A percentile compares a stretch with the other conserved stretches of the same genome.
Evolutionary conservation across 2,888 invertebrate species (phyloP).

Genomic region (Drosophila peninsularis): DNA sequence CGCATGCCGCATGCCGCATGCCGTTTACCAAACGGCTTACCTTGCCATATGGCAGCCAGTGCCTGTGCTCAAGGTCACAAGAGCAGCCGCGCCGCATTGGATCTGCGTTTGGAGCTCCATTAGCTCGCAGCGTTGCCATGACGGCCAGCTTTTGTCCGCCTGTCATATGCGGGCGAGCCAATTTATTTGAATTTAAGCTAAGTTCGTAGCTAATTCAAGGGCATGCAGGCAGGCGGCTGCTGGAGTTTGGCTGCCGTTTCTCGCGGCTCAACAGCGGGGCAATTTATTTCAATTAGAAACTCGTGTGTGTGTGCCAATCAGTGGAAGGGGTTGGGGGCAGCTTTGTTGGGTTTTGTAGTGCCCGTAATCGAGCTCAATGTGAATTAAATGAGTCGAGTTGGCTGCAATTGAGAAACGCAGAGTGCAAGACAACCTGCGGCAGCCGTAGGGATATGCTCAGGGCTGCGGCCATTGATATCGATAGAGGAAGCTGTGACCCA

Average conservation of each 20-base stretch:
- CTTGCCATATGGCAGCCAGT: slow-evolving; percentile 8
- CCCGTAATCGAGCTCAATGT: slow-evolving; percentile 44
- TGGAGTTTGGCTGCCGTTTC: slow-evolving; percentile 40
- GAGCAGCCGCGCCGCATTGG: slow-evolving; percentile 20
- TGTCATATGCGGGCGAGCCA: slow-evolving; percentile 50
- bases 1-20: slow-evolving; percentile 47
- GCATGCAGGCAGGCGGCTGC: slow-evolving; percentile 60
- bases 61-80: slow-evolving; percentile 61
- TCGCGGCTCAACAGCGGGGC: slow-evolving; percentile 21
- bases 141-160: slow-evolving; percentile 52
- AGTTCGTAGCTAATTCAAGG: slow-evolving; percentile 73
- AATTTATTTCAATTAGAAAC: slow-evolving; percentile 80
- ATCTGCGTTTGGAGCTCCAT: slow-evolving; percentile 43
- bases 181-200: slow-evolving; percentile 71
- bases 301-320: slow-evolving; percentile 46
- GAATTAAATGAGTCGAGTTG: slow-evolving; percentile 43
- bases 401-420: slow-evolving; percentile 25
- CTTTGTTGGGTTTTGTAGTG: slow-evolving; percentile 24
- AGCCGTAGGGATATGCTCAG: background rate
- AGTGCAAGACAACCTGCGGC: slow-evolving; percentile 10
- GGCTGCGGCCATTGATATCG: background rate
- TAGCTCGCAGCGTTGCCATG: slow-evolving; percentile 48
- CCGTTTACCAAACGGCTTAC: slow-evolving; percentile 9
- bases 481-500: slow-evolving; percentile 55
- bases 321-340: slow-evolving; percentile 6